phyloP scores from a whole-genome alignment of 2,797 vertebrate genomes.

The Cuculus canorus region DNA sequence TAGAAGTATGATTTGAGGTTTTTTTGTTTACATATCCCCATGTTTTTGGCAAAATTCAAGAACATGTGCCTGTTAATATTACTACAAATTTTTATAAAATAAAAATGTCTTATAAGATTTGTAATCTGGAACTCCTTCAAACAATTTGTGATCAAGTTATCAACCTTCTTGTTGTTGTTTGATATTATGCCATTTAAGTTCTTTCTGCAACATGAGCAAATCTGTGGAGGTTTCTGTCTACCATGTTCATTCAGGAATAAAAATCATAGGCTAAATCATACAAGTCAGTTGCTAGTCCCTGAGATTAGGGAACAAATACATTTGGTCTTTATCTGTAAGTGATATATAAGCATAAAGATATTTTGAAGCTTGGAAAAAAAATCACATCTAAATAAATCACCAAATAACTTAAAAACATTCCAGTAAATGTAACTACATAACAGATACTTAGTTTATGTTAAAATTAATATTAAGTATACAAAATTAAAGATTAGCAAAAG shows the following conservation, averaged over 20 bases:
- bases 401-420: neutral
- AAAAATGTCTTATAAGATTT: neutral
- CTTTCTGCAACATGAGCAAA: neutral
- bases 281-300: neutral
- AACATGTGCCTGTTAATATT: neutral
- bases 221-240: neutral
- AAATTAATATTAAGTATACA: neutral
- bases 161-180: neutral
- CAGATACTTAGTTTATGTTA: neutral
- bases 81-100: neutral
- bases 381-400: neutral
- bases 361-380: neutral
- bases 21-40: neutral
- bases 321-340: neutral
- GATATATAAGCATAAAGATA: neutral
- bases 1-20: neutral
- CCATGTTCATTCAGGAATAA: neutral
- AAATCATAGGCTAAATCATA: neutral
- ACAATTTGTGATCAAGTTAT: neutral
- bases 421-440: neutral
- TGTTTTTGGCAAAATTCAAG: neutral
- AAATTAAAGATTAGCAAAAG: neutral
- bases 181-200: neutral
- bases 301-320: neutral
- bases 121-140: neutral